Evolutionary conservation across 2,888 invertebrate genomes (phyloP).

Genomic region (Phrixothrix hirtus): DNA sequence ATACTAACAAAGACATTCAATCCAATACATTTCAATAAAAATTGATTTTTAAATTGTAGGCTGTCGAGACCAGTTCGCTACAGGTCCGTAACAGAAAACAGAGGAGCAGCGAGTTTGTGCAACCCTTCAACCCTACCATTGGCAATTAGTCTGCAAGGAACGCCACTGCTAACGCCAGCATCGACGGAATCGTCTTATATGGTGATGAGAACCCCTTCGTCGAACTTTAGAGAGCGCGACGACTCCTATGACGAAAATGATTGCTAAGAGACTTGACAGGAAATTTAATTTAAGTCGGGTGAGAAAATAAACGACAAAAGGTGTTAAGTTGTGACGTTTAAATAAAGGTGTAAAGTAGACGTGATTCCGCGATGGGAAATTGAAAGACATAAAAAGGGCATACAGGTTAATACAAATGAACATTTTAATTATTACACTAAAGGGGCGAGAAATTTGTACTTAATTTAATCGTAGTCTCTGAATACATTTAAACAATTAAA

Average conservation of each 20-base stretch:
- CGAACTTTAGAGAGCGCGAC: slow-evolving; percentile 48
- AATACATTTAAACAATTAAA: slow-evolving; percentile 8
- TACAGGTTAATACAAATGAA: slow-evolving; percentile 6
- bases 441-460: slow-evolving; percentile 1
- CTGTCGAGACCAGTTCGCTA: slow-evolving; percentile 72
- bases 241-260: slow-evolving; percentile 52
- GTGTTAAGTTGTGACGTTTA: slow-evolving; percentile 9
- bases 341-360: slow-evolving; percentile 2
- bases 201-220: slow-evolving; percentile 51
- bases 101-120: slow-evolving; percentile 72
- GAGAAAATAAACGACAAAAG: slow-evolving; percentile 10
- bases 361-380: slow-evolving; percentile 1
- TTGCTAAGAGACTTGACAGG: slow-evolving; percentile 40
- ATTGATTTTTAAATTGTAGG: slow-evolving; percentile 57
- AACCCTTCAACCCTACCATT: slow-evolving; percentile 74
- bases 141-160: slow-evolving; percentile 75
- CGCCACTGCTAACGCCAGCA: slow-evolving; percentile 57
- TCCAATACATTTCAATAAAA: background rate
- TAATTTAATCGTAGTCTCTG: slow-evolving; percentile 14
- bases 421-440: background rate
- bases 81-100: slow-evolving; percentile 70
- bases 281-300: slow-evolving; percentile 14
- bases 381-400: background rate
- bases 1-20: no score
- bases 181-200: slow-evolving; percentile 50